Conservation (phyloP, 1,140 invertebrate genomes). For the Acromyrmex echinatior region DNA sequence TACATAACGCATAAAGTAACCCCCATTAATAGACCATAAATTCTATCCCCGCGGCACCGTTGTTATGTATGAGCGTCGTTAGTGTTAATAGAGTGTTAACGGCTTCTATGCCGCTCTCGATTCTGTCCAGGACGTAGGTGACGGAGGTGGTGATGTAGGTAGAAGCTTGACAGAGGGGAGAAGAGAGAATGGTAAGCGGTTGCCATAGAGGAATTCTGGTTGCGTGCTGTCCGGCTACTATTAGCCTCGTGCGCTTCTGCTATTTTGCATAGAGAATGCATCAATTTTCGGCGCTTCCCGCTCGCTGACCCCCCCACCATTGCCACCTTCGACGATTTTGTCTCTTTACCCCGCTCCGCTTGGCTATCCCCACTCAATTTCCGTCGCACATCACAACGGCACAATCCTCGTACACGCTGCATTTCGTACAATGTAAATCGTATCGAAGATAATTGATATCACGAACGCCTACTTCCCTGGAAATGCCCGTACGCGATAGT, state of each 20-base stretch:
- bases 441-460: conserved; percentile 77
- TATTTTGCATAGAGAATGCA: conserved; percentile 81
- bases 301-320: conserved; percentile 53
- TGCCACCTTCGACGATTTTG: conserved; percentile 63
- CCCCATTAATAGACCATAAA: conserved; percentile 82
- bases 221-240: conserved; percentile 74
- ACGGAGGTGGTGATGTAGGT: conserved; percentile 75
- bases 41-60: conserved; percentile 77
- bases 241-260: conserved; percentile 73
- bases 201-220: conserved; percentile 70
- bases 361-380: conserved; percentile 54
- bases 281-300: conserved; percentile 81
- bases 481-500: conserved; percentile 32
- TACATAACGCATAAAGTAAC: conserved; percentile 81
- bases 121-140: conserved; percentile 80
- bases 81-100: conserved; percentile 87
- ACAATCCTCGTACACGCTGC: conserved; percentile 28
- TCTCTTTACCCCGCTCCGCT: conserved; percentile 18
- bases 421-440: conserved; percentile 63
- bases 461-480: conserved; percentile 39
- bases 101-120: conserved; percentile 84
- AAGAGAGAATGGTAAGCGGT: conserved; percentile 58
- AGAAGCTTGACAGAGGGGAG: conserved; percentile 61
- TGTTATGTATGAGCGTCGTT: conserved; percentile 86
- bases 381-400: conserved; percentile 51